Evolutionary conservation across 1,140 invertebrate species (phyloP).

Genomic region (Oppia nitens): DNA sequence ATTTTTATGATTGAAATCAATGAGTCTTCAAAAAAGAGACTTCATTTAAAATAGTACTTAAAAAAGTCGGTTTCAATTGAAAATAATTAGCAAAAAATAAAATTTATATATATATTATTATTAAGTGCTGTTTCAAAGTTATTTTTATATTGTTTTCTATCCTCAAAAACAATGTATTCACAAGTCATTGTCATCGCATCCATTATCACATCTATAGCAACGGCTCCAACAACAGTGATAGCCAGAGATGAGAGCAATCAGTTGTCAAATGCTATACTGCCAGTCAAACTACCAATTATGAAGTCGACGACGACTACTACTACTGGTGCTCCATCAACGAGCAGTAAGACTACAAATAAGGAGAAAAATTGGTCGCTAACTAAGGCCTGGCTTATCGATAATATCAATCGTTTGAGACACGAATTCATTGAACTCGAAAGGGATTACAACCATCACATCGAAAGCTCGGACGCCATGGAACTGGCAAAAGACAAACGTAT

Average conservation of each 20-base stretch:
- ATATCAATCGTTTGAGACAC: slow-evolving; percentile 12
- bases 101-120: too few species aligned
- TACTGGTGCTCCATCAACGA: background rate
- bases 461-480: background rate
- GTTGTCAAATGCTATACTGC: background rate
- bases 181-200: background rate
- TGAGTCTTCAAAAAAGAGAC: too few species aligned
- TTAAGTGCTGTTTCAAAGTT: too few species aligned
- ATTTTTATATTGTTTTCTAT: too few species aligned
- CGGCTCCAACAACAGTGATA: background rate
- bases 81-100: too few species aligned
- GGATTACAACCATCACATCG: slow-evolving; percentile 5
- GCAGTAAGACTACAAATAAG: background rate
- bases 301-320: background rate
- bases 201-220: background rate
- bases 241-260: background rate
- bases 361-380: slow-evolving; percentile 18
- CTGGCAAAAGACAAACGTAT: background rate
- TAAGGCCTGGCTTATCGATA: slow-evolving; percentile 18
- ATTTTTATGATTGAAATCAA: too few species aligned
- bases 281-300: background rate
- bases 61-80: too few species aligned
- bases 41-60: too few species aligned
- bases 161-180: background rate
- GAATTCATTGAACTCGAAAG: slow-evolving; percentile 15